A percentile compares a stretch with the other conserved stretches of the same genome.
These are phyloP conservation scores for Colostygia pectinataria DNA, from an alignment of 2,888 invertebrate species.

Conservation along the genomic window DNA sequence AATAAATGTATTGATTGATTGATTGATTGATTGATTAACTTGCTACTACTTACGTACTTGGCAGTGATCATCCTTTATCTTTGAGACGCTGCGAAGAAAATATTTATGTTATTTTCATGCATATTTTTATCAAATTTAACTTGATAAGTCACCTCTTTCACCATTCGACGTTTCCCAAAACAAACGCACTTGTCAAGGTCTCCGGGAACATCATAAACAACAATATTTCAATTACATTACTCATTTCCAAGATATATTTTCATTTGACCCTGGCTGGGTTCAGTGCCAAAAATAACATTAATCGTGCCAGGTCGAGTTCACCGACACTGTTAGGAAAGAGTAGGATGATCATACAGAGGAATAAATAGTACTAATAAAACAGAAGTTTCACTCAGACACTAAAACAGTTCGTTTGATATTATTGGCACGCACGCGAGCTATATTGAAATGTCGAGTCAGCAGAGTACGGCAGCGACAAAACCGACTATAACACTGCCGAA, in stretches of 20 bases:
- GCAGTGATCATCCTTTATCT: too few species aligned
- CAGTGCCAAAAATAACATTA: constrained; percentile 56
- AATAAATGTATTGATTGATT: too few species aligned
- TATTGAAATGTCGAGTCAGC: too few species aligned
- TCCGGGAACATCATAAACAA: constrained; percentile 9
- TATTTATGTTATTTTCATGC: too few species aligned
- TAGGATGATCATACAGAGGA: constrained; percentile 9
- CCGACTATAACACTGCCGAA: too few species aligned
- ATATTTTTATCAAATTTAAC: too few species aligned
- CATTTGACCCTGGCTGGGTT: constrained; percentile 46
- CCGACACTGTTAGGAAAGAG: constrained; percentile 33
- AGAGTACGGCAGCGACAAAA: too few species aligned
- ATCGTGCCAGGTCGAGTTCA: constrained; percentile 39
- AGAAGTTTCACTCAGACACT: constrained; percentile 2
- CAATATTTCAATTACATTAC: constrained; percentile 22
- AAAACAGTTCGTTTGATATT: neutral
- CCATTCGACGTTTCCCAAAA: neutral
- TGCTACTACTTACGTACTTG: too few species aligned
- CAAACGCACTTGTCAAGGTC: constrained; percentile 11
- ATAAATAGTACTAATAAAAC: constrained; percentile 2
- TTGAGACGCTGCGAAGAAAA: too few species aligned
- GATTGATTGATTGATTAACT: too few species aligned
- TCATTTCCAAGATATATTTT: constrained; percentile 35
- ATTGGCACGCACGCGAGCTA: neutral
- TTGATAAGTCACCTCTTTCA: neutral